Base-by-base conservation (phyloP, 2,797 vertebrate species). In the Odontamblyopus lacepedii region DNA sequence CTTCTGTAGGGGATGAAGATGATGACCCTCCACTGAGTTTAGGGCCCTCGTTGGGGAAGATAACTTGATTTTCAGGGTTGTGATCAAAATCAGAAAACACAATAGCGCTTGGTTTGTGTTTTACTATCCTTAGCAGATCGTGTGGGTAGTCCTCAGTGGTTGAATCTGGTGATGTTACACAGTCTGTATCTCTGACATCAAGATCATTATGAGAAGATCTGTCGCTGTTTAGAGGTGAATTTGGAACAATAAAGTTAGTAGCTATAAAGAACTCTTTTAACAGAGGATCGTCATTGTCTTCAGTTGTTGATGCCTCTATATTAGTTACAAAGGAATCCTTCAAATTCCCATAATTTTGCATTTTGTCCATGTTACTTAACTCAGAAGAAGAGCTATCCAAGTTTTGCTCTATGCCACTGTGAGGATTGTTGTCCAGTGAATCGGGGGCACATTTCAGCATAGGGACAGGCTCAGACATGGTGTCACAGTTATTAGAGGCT, bases 71-170 rank as follows among this genome's bases (percentile, higher is more conserved):
- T 61, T 29, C 74, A 68, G 71, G 13, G 41, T 35, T 32, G 35
- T 72, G 72, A 55, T 74, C 53, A 12, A 79, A 26, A 0, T 86
- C 82, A 44, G 92, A 85, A 90, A 95, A 95, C 0, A 93, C 82
- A 18, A 94, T 94, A 30, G 89, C 80, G 35, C 90, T 93, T 0
- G 90, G 82, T 74, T 94, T 92, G 74, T 95, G 92, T 69, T 94
- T 94, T 19, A 94, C 83, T 70, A 95, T 79, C 70, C 88, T 88
- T n/a, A 89, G 84, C 50, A 90, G 82, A n/a, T 87, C 83, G 50
- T 51, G 35, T 15, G 76, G 85, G 15, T 41, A n/a, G 50, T 79
- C 80, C 50, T 83, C 85, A 23, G 80, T 16, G 35, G 5, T 19
- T 30, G 71, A 32, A 29, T 53, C 65, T 32, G 67, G 78, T 26